phyloP scores from a whole-genome alignment of 2,888 invertebrate genomes.

The Cistogaster globosa region DNA sequence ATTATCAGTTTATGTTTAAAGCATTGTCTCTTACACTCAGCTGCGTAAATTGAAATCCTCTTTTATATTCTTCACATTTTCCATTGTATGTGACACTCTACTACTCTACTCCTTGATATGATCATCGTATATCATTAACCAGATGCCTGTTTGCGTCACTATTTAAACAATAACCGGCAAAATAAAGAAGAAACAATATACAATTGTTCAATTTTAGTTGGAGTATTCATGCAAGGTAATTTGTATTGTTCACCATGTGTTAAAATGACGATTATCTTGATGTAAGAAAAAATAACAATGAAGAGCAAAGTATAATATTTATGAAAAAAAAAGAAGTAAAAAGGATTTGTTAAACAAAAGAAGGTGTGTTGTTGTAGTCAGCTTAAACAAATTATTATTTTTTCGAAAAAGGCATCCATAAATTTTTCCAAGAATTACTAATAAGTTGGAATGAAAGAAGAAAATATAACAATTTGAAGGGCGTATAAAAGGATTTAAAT shows the following conservation, averaged over 20 bases:
- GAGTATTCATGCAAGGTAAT: conserved; percentile 51
- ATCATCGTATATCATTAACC: conserved; percentile 50
- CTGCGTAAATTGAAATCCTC: conserved; percentile 46
- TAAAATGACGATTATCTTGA: conserved; percentile 59
- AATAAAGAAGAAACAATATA: conserved; percentile 17
- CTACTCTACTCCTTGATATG: conserved; percentile 18
- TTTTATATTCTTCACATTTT: conserved; percentile 9
- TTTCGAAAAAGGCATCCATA: not conserved
- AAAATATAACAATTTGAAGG: no score
- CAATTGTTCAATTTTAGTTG: conserved; percentile 33
- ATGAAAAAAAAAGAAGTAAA: not conserved
- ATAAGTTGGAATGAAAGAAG: not conserved
- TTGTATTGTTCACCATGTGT: conserved; percentile 66
- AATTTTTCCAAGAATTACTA: conserved; percentile 22
- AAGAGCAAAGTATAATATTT: conserved; percentile 51
- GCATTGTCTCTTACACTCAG: conserved; percentile 21
- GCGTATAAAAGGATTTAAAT: no score
- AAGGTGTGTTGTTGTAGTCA: conserved; percentile 4
- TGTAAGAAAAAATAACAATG: conserved; percentile 37
- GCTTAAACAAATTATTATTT: conserved; percentile 17
- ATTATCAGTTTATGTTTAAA: conserved; percentile 34
- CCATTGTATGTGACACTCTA: conserved; percentile 5
- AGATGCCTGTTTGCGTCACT: conserved; percentile 56
- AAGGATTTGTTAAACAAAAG: conserved; percentile 20
- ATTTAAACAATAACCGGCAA: conserved; percentile 9